Base-by-base conservation (phyloP, 2,888 invertebrate species). In the Cheilosia grossa region DNA sequence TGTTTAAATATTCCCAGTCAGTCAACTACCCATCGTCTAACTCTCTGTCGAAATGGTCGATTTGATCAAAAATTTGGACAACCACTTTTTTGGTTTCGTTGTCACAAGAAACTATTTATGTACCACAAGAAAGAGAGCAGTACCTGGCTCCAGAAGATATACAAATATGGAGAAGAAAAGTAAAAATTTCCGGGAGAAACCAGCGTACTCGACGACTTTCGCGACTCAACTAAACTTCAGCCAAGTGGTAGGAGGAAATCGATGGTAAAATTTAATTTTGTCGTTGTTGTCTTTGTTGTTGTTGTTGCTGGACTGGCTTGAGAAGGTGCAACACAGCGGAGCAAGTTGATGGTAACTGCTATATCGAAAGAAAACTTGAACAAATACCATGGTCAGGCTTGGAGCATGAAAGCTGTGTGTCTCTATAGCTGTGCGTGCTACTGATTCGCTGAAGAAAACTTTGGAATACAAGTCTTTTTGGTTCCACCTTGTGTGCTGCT, bases 131-230 rank as follows among this genome's bases (percentile, higher is more conserved):
- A 69, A 82, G 83, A 77, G 88, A 88, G 88, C 89, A 87, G 88
- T 87, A 80, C 64, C 82, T 83, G 87, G 88, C 77, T 73, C 72
- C 87, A 87, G 70, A 90, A 15, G 44, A 47, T 74, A 63, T 67
- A 70, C 64, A 58, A 80, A 74, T 63, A 51, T 27, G 19, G 47
- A 33, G 21, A 63, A 44, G 51, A 42, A 77, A 77, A 40, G 54
- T 17, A 42, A 51, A 54, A 42, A 24, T 24, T 13, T 83, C 51
- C 37, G 75, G 74, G 77, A 82, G 67, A 87, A 85, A 88, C 88
- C 87, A 88, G 88, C 90, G 90, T 89, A 91, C 92, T 91, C 91
- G 89, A 91, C 90, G 91, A 90, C 91, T 91, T 91, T 91, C 92
- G 91, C 91, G 91, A 91, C 90, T 90, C 91, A 91, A 92, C 91